Base-by-base conservation (phyloP, 2,797 vertebrate species). In the Eutrigla gurnardus region DNA sequence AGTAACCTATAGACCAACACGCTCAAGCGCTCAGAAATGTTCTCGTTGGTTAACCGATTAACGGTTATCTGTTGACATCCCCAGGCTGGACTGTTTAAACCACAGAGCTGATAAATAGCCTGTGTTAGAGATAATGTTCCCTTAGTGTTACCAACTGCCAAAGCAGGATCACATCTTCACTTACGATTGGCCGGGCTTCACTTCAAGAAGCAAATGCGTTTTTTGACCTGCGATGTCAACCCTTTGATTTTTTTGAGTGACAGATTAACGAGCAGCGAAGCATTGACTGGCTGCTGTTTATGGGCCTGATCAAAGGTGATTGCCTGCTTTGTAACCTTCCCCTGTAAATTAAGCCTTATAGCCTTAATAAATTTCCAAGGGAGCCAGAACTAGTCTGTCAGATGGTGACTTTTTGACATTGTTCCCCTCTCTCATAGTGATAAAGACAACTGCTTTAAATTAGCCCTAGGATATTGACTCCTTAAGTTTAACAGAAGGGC, bases 241-340 rank as follows among this genome's bases (percentile, higher is more conserved):
- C 64, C 72, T 77, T 81, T 18, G 75, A 75, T 61, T 49, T 80
- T 78, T 81, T 80, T 80, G 81, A 89, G 75, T 87, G 83, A 88
- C 86, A 78, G 81, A 92, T 90, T 84, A 86, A 88, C 47, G 74
- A 82, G 82, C 78, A 25, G 66, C 3, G 47, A 69, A 73, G 73
- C 78, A 69, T 77, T 78, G 87, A 87, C 85, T 87, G 65, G 67
- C 72, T 84, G 74, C 85, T 89, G 87, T 89, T 92, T 89, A 92
- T 90, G 81, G 88, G 78, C 71, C 82, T 64, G 85, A 90, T 93
- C 88, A 88, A 81, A 85, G 88, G 80, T 85, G 86, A 90, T 90
- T 85, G 88, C 76, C 86, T 84, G 87, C 89, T 88, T 91, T 82
- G 85, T 90, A 89, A 91, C 92, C 90, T 89, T 87, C 77, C 60